phyloP scores from a whole-genome alignment of 2,888 invertebrate species.

The Tillus elongatus region DNA sequence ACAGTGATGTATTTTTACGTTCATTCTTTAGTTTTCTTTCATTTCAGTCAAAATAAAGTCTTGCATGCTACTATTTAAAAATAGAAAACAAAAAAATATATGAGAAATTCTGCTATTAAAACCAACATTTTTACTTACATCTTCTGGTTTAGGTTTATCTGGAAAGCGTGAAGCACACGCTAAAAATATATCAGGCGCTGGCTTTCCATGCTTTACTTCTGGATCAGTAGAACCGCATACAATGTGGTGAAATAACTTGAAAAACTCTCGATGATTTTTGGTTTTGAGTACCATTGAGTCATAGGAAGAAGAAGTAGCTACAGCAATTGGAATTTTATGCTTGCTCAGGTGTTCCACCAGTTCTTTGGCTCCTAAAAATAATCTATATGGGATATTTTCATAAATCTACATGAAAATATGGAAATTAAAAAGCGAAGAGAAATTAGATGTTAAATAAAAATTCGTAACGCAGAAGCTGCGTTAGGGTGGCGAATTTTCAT shows the following conservation, averaged over 20 bases:
- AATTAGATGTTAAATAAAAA: too few species aligned
- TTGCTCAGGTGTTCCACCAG: conserved; percentile 53
- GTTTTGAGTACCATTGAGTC: conserved; percentile 50
- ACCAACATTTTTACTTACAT: conserved; percentile 23
- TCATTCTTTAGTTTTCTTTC: too few species aligned
- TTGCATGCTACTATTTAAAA: too few species aligned
- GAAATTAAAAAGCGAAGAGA: neutral
- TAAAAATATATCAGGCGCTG: conserved; percentile 60
- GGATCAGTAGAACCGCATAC: conserved; percentile 58
- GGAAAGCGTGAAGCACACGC: conserved; percentile 53
- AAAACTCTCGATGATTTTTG: conserved; percentile 43
- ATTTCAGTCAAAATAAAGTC: too few species aligned
- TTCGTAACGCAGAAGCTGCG: too few species aligned
- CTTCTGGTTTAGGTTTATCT: conserved; percentile 42
- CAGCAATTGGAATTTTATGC: conserved; percentile 54
- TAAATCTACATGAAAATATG: neutral
- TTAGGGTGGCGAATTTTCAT: too few species aligned
- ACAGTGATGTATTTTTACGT: too few species aligned
- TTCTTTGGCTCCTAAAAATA: conserved; percentile 45
- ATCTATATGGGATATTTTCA: neutral
- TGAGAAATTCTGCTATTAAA: too few species aligned
- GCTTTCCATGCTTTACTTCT: conserved; percentile 61
- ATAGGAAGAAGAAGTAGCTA: conserved; percentile 58
- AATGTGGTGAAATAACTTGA: conserved; percentile 48
- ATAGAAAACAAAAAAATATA: too few species aligned